Percentiles rank a stretch among this genome's conserved stretches.
These are phyloP conservation scores for Caenorhabditis wallacei DNA, from an alignment of 2,888 invertebrate species.

Conservation along the genomic window DNA sequence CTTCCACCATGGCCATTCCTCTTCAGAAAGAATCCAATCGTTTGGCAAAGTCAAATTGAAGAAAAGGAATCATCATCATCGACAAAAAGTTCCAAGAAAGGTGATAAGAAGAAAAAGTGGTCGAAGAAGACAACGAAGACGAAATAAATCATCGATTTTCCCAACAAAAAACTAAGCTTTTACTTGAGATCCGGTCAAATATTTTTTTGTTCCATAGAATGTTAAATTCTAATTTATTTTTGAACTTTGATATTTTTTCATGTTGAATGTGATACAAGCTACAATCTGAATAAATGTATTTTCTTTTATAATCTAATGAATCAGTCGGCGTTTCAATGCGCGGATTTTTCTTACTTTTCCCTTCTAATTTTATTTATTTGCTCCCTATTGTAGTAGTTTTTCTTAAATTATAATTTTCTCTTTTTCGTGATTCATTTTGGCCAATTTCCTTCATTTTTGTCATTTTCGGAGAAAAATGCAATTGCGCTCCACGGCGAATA, in stretches of 20 bases:
- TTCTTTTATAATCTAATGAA: neutral
- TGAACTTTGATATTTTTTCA: neutral
- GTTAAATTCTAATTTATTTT: constrained; percentile 27
- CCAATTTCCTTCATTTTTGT: constrained; percentile 1
- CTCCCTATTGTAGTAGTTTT: too few species aligned
- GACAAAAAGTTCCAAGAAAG: constrained; percentile 34
- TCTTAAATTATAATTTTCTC: too few species aligned
- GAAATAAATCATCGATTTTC: constrained; percentile 45
- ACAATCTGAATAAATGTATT: constrained; percentile 23
- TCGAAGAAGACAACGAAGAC: constrained; percentile 66
- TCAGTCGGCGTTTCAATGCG: constrained; percentile 33
- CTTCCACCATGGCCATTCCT: constrained; percentile 82
- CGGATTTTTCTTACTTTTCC: constrained; percentile 27
- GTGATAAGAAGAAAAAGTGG: constrained; percentile 35
- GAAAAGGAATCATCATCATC: constrained; percentile 2
- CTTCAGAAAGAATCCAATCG: constrained; percentile 77
- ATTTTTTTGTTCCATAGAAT: too few species aligned
- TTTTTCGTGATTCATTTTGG: neutral
- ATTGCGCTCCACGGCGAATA: constrained; percentile 33
- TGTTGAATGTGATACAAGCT: constrained; percentile 1
- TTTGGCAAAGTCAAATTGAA: constrained; percentile 57
- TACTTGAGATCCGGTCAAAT: constrained; percentile 30
- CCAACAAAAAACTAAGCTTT: neutral
- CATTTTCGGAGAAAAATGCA: constrained; percentile 7
- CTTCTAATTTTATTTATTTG: too few species aligned